Evolutionary conservation across 2,888 invertebrate species (phyloP), one percentile per base, ranked within the genome.

Genomic region (Pelosia muscerda): DNA sequence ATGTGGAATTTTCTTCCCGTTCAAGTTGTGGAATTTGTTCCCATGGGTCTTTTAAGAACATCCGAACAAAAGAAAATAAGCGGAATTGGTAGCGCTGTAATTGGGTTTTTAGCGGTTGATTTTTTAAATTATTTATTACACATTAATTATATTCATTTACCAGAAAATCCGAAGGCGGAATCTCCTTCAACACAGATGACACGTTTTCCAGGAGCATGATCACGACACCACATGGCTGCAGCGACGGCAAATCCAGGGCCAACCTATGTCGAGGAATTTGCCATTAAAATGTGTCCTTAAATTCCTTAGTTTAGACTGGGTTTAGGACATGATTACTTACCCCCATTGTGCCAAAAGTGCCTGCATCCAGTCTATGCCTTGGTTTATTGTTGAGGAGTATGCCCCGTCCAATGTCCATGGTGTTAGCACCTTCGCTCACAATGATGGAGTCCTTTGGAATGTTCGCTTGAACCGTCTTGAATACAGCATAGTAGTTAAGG

Each of bases 271-370:
- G 49, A 28, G 10, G 49, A 49, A 26, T 19, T 15, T 6, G 19
- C 13, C 5, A 28, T 57, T n/a, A 49, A 49, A 49, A 49, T 49
- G 49, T 6, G 9, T 49, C 42, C n/a, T 49, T 42, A 19, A 5
- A 8, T 19, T 56, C 10, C 15, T n/a, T 57, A 23, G 6, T 10
- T 31, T n/a, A 11, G n/a, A n/a, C n/a, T n/a, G n/a, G 28, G 9
- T 19, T 25, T 0, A 9, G n/a, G 5, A n/a, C 15, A 6, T 31
- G 11, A n/a, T 19, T 23, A 86, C 93, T 88, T 75, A 96, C 98
- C 54, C 99, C 99, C 99, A 99, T 99, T 1, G 99, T 99, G 22
- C 99, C 99, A 90, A 99, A 99, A 5, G 99, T 98, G 67, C 99
- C 99, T 9, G 99, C 99, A 90, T 99, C 99, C 6, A 99, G 95